A percentile compares a stretch with the other conserved stretches of the same genome.
Conservation (phyloP, 2,888 invertebrate species). For the Calliphora vomitoria region DNA sequence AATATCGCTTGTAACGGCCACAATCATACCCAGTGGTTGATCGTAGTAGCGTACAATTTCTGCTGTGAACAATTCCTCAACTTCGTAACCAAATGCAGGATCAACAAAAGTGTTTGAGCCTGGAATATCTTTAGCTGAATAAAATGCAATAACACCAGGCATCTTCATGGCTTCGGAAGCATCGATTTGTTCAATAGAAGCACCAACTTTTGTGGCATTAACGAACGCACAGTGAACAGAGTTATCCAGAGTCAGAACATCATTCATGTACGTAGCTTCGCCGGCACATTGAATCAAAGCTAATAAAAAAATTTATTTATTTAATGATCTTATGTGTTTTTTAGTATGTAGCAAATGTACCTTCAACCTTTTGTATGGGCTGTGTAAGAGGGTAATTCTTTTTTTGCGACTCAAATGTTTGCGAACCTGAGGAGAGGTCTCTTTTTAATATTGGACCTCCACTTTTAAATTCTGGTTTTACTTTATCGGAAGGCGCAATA, state of each 20-base stretch:
- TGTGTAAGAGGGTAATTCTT: slow-evolving; percentile 91
- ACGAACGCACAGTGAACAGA: slow-evolving; percentile 88
- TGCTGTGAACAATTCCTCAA: slow-evolving; percentile 83
- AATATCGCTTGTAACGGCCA: slow-evolving; percentile 86
- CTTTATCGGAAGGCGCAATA: slow-evolving; percentile 85
- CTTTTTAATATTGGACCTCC: slow-evolving; percentile 87
- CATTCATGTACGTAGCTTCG: slow-evolving; percentile 91
- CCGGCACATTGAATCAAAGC: slow-evolving; percentile 88
- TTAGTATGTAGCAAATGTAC: slow-evolving; percentile 33
- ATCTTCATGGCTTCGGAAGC: slow-evolving; percentile 86
- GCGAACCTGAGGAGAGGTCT: slow-evolving; percentile 88
- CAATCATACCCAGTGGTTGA: slow-evolving; percentile 90
- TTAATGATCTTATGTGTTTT: not conserved
- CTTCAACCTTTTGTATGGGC: slow-evolving; percentile 90
- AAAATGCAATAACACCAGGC: slow-evolving; percentile 88
- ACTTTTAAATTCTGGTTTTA: slow-evolving; percentile 85
- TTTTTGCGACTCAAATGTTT: slow-evolving; percentile 89
- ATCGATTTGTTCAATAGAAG: slow-evolving; percentile 87
- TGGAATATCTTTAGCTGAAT: slow-evolving; percentile 88
- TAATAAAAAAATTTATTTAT: slow-evolving; percentile 58
- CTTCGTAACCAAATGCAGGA: slow-evolving; percentile 81
- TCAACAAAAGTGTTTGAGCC: slow-evolving; percentile 87
- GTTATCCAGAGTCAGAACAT: slow-evolving; percentile 87
- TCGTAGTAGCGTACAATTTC: slow-evolving; percentile 86
- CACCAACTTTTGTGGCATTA: slow-evolving; percentile 86